Conservation (phyloP, 2,888 invertebrate genomes). For the Drosophila paucipuncta region DNA sequence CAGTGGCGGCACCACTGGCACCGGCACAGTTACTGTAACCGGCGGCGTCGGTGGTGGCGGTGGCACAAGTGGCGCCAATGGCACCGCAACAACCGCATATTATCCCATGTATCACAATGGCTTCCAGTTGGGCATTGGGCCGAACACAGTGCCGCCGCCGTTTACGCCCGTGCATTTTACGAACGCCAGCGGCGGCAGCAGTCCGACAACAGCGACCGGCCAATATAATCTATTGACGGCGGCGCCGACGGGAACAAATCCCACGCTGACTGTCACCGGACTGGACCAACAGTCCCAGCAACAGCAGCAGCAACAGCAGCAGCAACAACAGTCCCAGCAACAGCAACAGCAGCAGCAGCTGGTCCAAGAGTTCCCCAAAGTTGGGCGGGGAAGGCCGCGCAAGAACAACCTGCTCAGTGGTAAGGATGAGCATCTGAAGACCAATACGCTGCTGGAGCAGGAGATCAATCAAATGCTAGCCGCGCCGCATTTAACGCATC, state of each 20-base stretch:
- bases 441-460: slow-evolving; percentile 84
- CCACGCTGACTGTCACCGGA: slow-evolving; percentile 61
- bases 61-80: slow-evolving; percentile 19
- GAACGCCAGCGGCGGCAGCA: slow-evolving; percentile 67
- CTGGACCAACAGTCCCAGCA: slow-evolving; percentile 72
- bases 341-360: slow-evolving; percentile 66
- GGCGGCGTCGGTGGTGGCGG: slow-evolving; percentile 44
- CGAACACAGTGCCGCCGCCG: slow-evolving; percentile 84
- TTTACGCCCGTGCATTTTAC: slow-evolving; percentile 85
- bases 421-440: slow-evolving; percentile 81
- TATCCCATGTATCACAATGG: slow-evolving; percentile 85
- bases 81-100: slow-evolving; percentile 77
- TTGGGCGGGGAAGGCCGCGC: slow-evolving; percentile 84
- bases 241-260: slow-evolving; percentile 62
- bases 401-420: slow-evolving; percentile 66
- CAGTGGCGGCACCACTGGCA: slow-evolving; percentile 55
- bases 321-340: slow-evolving; percentile 65
- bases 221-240: slow-evolving; percentile 70
- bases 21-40: slow-evolving; percentile 68
- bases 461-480: slow-evolving; percentile 85
- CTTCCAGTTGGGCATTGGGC: slow-evolving; percentile 84
- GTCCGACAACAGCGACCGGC: slow-evolving; percentile 57
- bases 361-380: slow-evolving; percentile 84
- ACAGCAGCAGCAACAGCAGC: slow-evolving; percentile 78
- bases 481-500: slow-evolving; percentile 55